Base-by-base conservation (phyloP, 2,797 vertebrate genomes). In the Hipposideros larvatus region DNA sequence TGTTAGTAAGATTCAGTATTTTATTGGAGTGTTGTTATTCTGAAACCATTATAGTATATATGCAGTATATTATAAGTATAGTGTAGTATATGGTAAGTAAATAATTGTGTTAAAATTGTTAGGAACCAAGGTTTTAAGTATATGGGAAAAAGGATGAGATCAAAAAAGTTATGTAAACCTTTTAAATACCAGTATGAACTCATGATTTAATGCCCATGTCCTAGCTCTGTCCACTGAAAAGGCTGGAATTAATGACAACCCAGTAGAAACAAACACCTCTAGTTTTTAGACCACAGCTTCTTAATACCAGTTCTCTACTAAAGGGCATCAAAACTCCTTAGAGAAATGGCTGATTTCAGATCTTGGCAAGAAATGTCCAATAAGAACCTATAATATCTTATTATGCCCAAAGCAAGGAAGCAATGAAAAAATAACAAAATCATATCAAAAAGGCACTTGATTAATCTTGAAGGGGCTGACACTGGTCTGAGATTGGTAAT, bases 391-490 rank as follows among this genome's bases (percentile, higher is more conserved):
- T 31, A 86, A 70, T 80, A 59, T 37, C 46, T 66, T 66, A 43
- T 71, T 53, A 59, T 83, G 70, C 57, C 74, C 61, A 71, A 63
- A 96, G 59, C 70, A 90, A 94, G 71, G 48, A 84, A 57, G 0
- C 66, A 80, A 73, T 91, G 59, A 78, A 74, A 92, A 95, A 70
- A 11, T 31, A 89, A 73, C 43, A 51, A 88, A 74, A 63, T 80
- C 89, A 41, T 2, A 22, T 91, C 82, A 86, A 85, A 95, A 96
- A 61, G 59, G 65, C 22, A 28, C 41, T 31, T 43, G 83, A 66
- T 91, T 83, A 78, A 83, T 53, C 63, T 53, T 46, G 28, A 94
- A 87, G 21, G 51, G 37, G 5, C 8, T 94, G 65, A 70, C 10
- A n/a, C 48, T 31, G 11, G 34, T 41, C 74, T 59, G 22, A 84